A percentile compares a stretch with the other conserved stretches of the same genome.
Evolutionary conservation across 2,113 vertebrate genomes (phyloP).

Genomic region (Neodon shergylaensis): DNA sequence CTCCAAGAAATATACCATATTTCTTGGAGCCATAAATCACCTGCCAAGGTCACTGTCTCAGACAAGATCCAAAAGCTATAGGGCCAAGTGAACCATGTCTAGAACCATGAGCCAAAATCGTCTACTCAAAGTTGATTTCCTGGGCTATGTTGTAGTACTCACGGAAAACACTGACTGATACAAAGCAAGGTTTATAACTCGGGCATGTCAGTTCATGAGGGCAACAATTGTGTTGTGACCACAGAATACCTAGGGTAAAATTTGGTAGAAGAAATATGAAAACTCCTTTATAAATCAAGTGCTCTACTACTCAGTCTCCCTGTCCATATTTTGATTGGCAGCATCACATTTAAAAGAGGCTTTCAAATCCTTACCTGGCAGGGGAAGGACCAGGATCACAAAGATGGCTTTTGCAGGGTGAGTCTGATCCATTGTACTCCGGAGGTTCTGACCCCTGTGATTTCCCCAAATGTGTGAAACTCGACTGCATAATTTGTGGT

Average conservation of each 20-base stretch:
- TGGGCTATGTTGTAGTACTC: neutral
- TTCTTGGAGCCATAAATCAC: neutral
- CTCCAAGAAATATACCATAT: neutral
- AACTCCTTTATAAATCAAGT: conserved; percentile 15
- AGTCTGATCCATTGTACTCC: no score
- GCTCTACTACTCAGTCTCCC: conserved; percentile 17
- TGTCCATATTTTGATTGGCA: conserved; percentile 58
- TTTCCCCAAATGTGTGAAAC: neutral
- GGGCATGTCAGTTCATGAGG: neutral
- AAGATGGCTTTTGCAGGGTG: neutral
- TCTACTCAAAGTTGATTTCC: neutral
- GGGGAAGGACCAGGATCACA: neutral
- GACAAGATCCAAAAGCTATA: neutral
- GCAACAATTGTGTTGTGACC: conserved; percentile 7
- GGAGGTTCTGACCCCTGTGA: no score
- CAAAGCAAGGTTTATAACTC: neutral
- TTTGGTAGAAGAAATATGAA: conserved; percentile 26
- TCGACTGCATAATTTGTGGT: neutral
- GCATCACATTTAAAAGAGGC: conserved; percentile 2
- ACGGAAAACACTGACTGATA: neutral
- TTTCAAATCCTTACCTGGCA: conserved; percentile 13
- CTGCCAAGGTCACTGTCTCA: neutral
- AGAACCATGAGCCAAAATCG: neutral
- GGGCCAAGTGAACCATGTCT: no score
- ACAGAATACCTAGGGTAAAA: conserved; percentile 4